Evolutionary conservation across 2,113 vertebrate species (phyloP), one percentile per base, ranked within the genome.

Genomic region (Reinhardtius hippoglossoides): DNA sequence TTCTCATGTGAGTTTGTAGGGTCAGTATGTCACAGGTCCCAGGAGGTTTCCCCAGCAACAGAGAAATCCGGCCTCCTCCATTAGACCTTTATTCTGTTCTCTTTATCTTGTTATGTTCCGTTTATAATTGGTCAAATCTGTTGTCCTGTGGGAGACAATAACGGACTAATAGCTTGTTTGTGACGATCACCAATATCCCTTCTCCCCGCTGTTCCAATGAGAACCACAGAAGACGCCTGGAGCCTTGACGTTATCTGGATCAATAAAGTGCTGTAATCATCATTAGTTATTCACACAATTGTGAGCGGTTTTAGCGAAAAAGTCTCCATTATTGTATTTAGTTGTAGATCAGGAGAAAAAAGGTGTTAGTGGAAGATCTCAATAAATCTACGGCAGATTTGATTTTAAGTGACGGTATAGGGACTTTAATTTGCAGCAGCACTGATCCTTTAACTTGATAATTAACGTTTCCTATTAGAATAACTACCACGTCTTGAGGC

Each of bases 381-480:
- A 60, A n/a, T 62, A 44, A 66, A 14, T 56, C 42, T 0, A 1
- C 13, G 24, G 16, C 50, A 6, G 3, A 5, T 48, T 66, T 23
- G 9, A 31, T 31, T 31, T 31, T 9, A 44, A 44, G 10, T 44
- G 42, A 44, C 13, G 54, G 20, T 54, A 24, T 50, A 21, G 16
- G 2, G 75, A 9, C 37, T 64, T 44, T 14, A 62, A 70, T 46
- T 8, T 1, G 14, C 42, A 48, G 35, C 23, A n/a, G 42, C 9
- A 57, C 3, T 37, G 10, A 55, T 62, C 42, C 2, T 80, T 56
- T 46, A 5, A 37, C 31, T n/a, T 74, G 15, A 54, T 55, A 13
- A 52, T 63, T 26, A 76, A 84, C 74, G 60, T 62, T 80, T 76
- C 81, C 73, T 59, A 77, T 81, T 78, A 82, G 70, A 18, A 20